Percentiles rank a stretch among this genome's conserved stretches.
Conservation (phyloP, 1,140 invertebrate species). For the Calliphora vicina region DNA sequence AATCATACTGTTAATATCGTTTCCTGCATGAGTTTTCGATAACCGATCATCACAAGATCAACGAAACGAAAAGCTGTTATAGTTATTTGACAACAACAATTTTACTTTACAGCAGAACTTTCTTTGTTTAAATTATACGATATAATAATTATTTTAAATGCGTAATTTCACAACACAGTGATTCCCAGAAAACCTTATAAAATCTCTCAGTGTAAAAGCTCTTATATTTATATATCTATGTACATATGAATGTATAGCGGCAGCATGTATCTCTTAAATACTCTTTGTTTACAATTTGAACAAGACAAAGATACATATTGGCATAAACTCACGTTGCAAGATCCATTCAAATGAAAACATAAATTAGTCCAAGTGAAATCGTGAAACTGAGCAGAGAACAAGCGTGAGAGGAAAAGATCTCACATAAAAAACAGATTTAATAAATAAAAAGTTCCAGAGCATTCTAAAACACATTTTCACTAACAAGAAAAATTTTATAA, state of each 20-base stretch:
- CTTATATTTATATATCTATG: too few species aligned
- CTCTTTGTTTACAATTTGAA: not conserved
- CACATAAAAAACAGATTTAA: not conserved
- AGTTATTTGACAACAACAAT: too few species aligned
- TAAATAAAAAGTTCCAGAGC: not conserved
- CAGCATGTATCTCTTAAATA: not conserved
- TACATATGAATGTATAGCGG: too few species aligned
- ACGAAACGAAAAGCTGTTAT: too few species aligned
- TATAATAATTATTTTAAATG: too few species aligned
- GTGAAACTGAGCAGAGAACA: not conserved
- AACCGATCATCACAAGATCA: too few species aligned
- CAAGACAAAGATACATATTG: not conserved
- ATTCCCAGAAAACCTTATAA: too few species aligned
- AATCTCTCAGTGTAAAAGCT: not conserved
- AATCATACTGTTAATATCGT: too few species aligned
- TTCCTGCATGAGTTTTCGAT: too few species aligned
- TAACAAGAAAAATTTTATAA: not conserved
- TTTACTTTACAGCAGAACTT: too few species aligned
- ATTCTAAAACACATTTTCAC: not conserved
- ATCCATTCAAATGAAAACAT: not conserved
- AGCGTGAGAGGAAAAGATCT: not conserved
- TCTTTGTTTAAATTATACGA: too few species aligned
- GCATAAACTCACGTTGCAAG: not conserved
- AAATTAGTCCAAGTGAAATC: not conserved
- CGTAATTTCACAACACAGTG: too few species aligned